Conservation (phyloP, 1,140 invertebrate species). For the Zaprionus gabonicus region DNA sequence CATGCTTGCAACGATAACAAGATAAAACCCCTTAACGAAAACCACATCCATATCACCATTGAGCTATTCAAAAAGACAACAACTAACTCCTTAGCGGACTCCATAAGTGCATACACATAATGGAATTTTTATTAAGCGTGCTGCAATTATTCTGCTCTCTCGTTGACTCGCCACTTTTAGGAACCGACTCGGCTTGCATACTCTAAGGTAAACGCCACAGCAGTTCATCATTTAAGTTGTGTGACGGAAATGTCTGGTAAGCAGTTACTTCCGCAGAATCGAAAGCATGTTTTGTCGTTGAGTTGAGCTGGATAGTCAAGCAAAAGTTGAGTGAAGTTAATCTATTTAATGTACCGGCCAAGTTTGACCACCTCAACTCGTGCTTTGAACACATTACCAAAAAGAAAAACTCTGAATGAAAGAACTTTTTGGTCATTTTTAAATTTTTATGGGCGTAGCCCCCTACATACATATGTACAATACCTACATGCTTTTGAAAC, state of each 20-base stretch:
- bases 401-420: slow-evolving; percentile 48
- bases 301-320: not conserved
- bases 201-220: slow-evolving; percentile 52
- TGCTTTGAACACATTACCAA: not conserved
- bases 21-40: slow-evolving; percentile 21
- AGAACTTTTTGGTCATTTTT: not conserved
- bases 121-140: slow-evolving; percentile 78
- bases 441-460: slow-evolving; percentile 38
- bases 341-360: not conserved
- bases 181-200: slow-evolving; percentile 19
- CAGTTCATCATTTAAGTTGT: slow-evolving; percentile 54
- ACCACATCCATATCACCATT: slow-evolving; percentile 17
- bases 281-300: not conserved
- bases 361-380: not conserved
- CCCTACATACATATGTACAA: no score
- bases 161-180: slow-evolving; percentile 65
- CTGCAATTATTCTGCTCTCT: slow-evolving; percentile 31
- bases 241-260: not conserved
- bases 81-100: slow-evolving; percentile 30
- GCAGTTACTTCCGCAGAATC: no score
- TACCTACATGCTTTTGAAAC: slow-evolving; percentile 42
- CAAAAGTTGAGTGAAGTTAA: not conserved
- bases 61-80: slow-evolving; percentile 40
- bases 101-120: slow-evolving; percentile 68
- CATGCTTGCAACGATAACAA: not conserved